A percentile compares a stretch with the other conserved stretches of the same genome.
phyloP scores from a whole-genome alignment of 2,888 invertebrate species.

The Agonopterix heracliana region DNA sequence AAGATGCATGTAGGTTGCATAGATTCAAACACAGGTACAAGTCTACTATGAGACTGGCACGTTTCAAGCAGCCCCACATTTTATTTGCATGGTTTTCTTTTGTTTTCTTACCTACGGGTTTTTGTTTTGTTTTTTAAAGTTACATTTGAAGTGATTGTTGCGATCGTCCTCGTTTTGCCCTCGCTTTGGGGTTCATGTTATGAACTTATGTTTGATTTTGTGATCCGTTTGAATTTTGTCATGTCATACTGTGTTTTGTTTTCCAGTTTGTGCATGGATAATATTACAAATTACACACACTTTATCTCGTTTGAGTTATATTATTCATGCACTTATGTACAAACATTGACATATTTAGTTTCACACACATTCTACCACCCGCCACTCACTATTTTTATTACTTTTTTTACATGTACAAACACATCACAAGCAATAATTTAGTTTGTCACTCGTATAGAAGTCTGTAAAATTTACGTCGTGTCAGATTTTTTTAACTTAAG shows the following conservation, averaged over 20 bases:
- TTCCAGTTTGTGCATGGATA: conserved; percentile 43
- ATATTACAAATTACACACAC: conserved; percentile 13
- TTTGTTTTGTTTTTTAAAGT: conserved; percentile 9
- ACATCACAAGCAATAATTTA: conserved; percentile 7
- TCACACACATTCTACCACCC: conserved; percentile 12
- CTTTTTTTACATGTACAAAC: conserved; percentile 34
- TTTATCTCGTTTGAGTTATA: conserved; percentile 1
- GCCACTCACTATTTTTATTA: conserved; percentile 8
- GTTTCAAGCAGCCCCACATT: conserved; percentile 24
- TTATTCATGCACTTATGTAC: conserved; percentile 7
- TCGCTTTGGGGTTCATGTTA: conserved; percentile 36
- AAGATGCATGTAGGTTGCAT: conserved; percentile 40
- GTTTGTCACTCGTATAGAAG: background rate
- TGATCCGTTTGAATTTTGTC: conserved; percentile 37
- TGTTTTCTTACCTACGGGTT: conserved; percentile 19
- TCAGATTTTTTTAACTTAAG: too few species aligned
- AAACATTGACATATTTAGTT: conserved; percentile 5
- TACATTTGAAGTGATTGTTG: conserved; percentile 18
- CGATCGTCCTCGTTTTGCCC: conserved; percentile 35
- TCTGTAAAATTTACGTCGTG: too few species aligned
- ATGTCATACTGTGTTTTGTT: conserved; percentile 34
- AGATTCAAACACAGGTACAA: conserved; percentile 18
- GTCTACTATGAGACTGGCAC: conserved; percentile 27
- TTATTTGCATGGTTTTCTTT: conserved; percentile 50
- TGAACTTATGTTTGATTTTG: conserved; percentile 30